A percentile compares a stretch with the other conserved stretches of the same genome.
These are phyloP conservation scores for Toxotes jaculatrix DNA, from an alignment of 2,113 vertebrate genomes.

Conservation along the genomic window DNA sequence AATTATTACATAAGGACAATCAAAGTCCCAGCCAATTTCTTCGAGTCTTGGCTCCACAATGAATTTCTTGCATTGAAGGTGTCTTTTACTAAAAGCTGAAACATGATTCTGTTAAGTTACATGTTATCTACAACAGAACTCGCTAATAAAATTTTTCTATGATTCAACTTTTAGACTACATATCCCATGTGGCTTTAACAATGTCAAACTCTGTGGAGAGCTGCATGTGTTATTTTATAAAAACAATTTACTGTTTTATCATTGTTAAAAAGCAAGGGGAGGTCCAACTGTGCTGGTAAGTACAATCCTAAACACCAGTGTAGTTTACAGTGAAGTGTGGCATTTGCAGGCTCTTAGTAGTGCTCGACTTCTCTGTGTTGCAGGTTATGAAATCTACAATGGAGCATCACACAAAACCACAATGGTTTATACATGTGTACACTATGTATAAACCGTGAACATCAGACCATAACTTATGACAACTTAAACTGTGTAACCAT, in stretches of 20 bases:
- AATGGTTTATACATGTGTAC: too few relatives aligned
- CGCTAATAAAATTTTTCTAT: background rate
- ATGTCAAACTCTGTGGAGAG: background rate
- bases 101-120: constrained; percentile 1
- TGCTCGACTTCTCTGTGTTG: too few relatives aligned
- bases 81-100: constrained; percentile 13
- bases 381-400: too few relatives aligned
- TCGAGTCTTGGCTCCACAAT: background rate
- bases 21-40: background rate
- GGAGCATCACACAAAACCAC: too few relatives aligned
- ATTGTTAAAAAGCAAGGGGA: background rate
- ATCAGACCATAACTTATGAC: background rate
- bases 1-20: background rate
- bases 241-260: background rate
- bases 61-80: background rate
- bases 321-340: too few relatives aligned
- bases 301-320: too few relatives aligned
- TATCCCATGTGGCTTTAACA: background rate
- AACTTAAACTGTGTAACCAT: background rate
- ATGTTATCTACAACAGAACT: background rate
- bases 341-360: too few relatives aligned
- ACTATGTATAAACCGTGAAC: background rate
- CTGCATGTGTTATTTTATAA: background rate
- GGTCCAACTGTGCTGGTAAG: too few relatives aligned
- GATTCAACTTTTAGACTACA: too few relatives aligned